phyloP scores from a whole-genome alignment of 2,797 vertebrate genomes.

The Diplodus puntazzo region DNA sequence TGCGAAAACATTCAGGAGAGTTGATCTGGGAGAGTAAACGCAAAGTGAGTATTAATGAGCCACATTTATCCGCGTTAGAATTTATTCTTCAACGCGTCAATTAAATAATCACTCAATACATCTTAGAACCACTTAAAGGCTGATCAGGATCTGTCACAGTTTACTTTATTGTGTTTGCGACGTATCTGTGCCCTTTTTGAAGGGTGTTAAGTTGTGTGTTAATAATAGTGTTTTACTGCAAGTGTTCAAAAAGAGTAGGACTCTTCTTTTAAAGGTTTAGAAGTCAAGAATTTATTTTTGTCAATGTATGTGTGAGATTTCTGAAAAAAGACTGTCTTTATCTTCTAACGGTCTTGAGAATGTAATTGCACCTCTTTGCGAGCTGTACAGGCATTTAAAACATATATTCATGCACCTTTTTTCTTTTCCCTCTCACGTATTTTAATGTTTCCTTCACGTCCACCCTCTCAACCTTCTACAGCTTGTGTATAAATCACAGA shows the following conservation, averaged over 20 bases:
- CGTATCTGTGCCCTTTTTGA: not conserved
- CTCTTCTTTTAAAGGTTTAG: not conserved
- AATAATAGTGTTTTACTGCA: no score
- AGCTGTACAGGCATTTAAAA: not conserved
- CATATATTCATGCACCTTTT: not conserved
- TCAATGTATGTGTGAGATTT: no score
- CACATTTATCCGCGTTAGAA: not conserved
- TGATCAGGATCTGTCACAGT: not conserved
- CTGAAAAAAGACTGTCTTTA: no score
- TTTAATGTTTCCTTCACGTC: not conserved
- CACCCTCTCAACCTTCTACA: not conserved
- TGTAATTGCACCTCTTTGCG: not conserved
- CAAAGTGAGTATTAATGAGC: not conserved
- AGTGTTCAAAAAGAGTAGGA: not conserved
- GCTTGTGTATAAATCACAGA: not conserved
- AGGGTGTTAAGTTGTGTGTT: no score
- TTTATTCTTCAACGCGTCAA: not conserved
- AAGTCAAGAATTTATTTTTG: no score
- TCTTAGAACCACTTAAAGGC: not conserved
- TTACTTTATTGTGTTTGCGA: not conserved
- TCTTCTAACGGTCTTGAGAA: not conserved
- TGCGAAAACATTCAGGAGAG: slow-evolving; percentile 3
- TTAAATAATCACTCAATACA: not conserved
- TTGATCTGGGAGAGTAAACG: slow-evolving; percentile 4
- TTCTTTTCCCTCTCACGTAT: not conserved